phyloP scores from a whole-genome alignment of 2,888 invertebrate species.

The Tenthredo amoena region DNA sequence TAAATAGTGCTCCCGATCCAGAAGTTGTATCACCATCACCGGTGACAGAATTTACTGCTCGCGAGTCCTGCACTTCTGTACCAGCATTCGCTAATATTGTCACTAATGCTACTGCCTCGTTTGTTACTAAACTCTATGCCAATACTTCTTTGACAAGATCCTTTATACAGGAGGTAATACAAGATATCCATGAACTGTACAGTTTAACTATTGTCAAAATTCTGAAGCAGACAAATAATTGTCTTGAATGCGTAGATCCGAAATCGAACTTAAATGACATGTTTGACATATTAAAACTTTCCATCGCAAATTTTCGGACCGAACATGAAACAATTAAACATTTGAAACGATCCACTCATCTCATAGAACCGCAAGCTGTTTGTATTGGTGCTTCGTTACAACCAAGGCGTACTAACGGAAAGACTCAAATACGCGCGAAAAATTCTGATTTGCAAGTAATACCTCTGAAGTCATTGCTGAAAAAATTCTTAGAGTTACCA shows the following conservation, averaged over 20 bases:
- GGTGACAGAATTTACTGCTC: background rate
- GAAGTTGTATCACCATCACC: background rate
- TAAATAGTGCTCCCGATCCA: background rate
- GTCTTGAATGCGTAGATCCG: background rate
- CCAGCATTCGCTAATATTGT: constrained; percentile 25
- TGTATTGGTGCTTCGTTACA: constrained; percentile 20
- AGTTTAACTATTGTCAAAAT: background rate
- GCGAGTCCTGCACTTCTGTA: constrained; percentile 1
- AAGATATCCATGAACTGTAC: constrained; percentile 43
- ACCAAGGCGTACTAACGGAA: constrained; percentile 2
- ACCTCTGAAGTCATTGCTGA: constrained; percentile 51
- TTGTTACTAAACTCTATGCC: constrained; percentile 49
- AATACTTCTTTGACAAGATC: constrained; percentile 50
- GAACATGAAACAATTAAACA: constrained; percentile 16
- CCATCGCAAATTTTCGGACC: background rate
- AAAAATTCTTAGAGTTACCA: constrained; percentile 56
- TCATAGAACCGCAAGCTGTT: constrained; percentile 44
- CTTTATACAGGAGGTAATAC: constrained; percentile 46
- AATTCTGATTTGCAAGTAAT: constrained; percentile 47
- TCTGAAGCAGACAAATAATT: constrained; percentile 13
- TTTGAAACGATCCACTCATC: constrained; percentile 6
- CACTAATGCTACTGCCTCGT: constrained; percentile 10
- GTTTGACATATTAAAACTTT: background rate
- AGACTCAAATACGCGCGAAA: constrained; percentile 5
- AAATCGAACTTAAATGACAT: background rate